Evolutionary conservation across 2,113 vertebrate genomes (phyloP), one percentile per base, ranked within the genome.

Genomic region (Oreotrochilus melanogaster): DNA sequence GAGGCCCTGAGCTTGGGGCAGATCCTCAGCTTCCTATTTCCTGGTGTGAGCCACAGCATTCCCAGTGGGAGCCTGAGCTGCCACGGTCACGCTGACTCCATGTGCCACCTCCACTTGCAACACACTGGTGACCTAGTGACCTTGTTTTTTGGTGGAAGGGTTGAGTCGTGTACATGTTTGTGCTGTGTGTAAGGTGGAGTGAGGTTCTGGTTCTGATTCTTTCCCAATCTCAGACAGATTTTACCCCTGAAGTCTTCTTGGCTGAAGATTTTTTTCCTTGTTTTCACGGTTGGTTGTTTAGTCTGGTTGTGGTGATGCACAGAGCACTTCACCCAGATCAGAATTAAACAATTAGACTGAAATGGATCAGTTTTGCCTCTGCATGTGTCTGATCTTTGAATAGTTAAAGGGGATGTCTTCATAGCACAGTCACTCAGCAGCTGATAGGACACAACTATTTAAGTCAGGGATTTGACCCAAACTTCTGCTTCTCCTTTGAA

Each of bases 21-120:
- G 5, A 1, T 8, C 8, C 53, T 24, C 14, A 10, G 0, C 14
- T 80, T 62, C 39, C 21, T 48, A 60, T 80, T 48, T 10, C 50
- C 22, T 0, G 0, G 42, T 18, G 11, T 58, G 22, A 53, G 51
- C 28, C 51, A 15, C 60, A 4, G 14, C 7, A 4, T 58, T 71
- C 24, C 19, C 39, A 51, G 24, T 6, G 3, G 11, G 51, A 62
- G 25, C 3, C 23, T 62, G 79, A 12, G 3, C 0, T 25, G 60
- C 84, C 48, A 3, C 31, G 37, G 23, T 78, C 84, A 81, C 11
- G 1, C 53, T 47, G 16, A 27, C 31, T 61, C 61, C 57, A 31
- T 0, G 4, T 85, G 85, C 81, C 69, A 39, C 62, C 30, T 9
- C 22, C 33, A 8, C 83, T 93, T 86, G 66, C 71, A 58, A 72